These are phyloP conservation scores for Atherix ibis DNA, from an alignment of 2,888 invertebrate species.

Conservation along the genomic window DNA sequence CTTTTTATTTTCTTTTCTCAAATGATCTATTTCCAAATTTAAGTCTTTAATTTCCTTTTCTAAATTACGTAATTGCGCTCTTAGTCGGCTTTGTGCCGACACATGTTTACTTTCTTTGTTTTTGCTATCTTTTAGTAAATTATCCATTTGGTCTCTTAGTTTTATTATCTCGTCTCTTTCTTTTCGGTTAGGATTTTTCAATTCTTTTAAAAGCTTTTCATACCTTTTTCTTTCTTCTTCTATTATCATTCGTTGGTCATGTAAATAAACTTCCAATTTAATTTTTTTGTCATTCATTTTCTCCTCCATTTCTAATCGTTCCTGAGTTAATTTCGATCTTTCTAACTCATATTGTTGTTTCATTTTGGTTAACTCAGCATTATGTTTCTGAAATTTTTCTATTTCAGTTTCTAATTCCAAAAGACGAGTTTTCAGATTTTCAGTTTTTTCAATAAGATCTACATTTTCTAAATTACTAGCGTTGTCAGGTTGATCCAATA, in stretches of 20 bases:
- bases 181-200: constrained; percentile 48
- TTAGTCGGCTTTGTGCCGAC: constrained; percentile 51
- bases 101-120: constrained; percentile 59
- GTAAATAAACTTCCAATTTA: constrained; percentile 45
- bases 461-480: too few species aligned
- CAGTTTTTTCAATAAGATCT: constrained; percentile 29
- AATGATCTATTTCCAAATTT: constrained; percentile 47
- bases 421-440: constrained; percentile 43
- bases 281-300: constrained; percentile 49
- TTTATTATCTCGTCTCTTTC: constrained; percentile 52
- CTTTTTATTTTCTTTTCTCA: constrained; percentile 50
- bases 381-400: constrained; percentile 38
- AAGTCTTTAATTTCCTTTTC: constrained; percentile 53
- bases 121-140: constrained; percentile 49
- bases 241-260: constrained; percentile 53
- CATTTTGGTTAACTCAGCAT: constrained; percentile 35
- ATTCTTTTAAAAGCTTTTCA: constrained; percentile 50
- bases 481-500: too few species aligned
- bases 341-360: constrained; percentile 46
- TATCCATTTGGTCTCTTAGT: constrained; percentile 47
- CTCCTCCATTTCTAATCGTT: constrained; percentile 40
- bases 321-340: constrained; percentile 43
- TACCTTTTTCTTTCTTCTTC: constrained; percentile 47
- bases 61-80: constrained; percentile 54
- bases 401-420: constrained; percentile 50